phyloP scores from a whole-genome alignment of 2,113 vertebrate species.

The Prinia subflava region DNA sequence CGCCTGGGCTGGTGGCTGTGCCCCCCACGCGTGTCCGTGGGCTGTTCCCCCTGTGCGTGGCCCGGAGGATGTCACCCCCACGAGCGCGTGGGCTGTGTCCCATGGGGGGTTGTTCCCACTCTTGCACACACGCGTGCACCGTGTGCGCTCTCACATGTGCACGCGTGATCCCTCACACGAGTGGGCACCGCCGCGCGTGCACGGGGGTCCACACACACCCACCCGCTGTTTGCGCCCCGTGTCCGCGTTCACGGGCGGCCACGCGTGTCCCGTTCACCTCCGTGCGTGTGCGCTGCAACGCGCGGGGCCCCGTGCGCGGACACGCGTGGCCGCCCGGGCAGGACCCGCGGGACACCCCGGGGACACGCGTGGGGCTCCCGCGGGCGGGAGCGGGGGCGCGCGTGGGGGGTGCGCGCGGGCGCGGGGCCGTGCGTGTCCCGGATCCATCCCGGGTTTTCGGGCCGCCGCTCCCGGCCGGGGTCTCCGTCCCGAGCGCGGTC shows the following conservation, averaged over 20 bases:
- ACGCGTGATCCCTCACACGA: background rate
- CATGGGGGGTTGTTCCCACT: background rate
- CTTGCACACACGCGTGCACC: background rate
- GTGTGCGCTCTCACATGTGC: background rate
- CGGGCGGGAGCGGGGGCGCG: background rate
- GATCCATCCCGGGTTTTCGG: slow-evolving; percentile 48
- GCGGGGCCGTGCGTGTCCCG: background rate
- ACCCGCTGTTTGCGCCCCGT: background rate
- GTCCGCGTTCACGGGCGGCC: background rate
- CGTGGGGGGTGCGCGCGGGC: background rate
- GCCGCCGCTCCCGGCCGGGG: slow-evolving; percentile 8
- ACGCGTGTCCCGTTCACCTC: background rate
- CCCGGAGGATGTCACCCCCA: too few relatives aligned
- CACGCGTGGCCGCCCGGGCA: background rate
- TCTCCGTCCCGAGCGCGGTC: slow-evolving; percentile 14
- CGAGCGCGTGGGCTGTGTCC: background rate
- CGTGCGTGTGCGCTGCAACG: background rate
- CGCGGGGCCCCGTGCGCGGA: background rate
- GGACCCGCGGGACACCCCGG: rapidly evolving
- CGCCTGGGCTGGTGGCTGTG: too few relatives aligned
- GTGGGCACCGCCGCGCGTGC: background rate
- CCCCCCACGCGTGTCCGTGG: background rate
- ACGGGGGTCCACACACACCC: background rate
- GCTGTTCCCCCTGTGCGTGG: too few relatives aligned
- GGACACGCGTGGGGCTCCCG: background rate